Percentiles rank a stretch among this genome's conserved stretches.
These are phyloP conservation scores for Drosophila hawaiiensis DNA, from an alignment of 2,888 invertebrate species.

Conservation along the genomic window DNA sequence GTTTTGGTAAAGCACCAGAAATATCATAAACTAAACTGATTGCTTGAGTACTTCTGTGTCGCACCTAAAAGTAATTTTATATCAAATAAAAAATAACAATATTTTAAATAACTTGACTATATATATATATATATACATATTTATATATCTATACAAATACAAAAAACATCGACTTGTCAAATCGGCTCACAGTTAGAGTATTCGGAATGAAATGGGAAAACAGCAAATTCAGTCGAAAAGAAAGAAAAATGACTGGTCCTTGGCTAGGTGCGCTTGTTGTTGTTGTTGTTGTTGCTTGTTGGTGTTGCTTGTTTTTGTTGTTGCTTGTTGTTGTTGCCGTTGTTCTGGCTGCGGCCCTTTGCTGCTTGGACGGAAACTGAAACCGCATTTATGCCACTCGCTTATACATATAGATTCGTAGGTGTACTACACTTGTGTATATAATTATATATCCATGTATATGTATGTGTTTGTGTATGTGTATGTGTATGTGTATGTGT, in stretches of 20 bases:
- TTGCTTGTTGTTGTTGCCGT: conserved; percentile 12
- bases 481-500: conserved; percentile 4
- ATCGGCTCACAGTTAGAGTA: conserved; percentile 5
- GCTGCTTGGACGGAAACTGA: conserved; percentile 64
- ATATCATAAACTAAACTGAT: not conserved
- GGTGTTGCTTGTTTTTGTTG: conserved; percentile 21
- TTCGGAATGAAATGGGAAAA: conserved; percentile 8
- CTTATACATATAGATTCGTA: conserved; percentile 8
- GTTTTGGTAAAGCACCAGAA: not conserved
- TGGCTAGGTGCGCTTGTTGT: conserved; percentile 50
- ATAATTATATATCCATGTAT: conserved; percentile 18
- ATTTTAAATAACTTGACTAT: not conserved
- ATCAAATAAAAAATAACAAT: not conserved
- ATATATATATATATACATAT: not conserved
- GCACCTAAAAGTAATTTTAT: not conserved
- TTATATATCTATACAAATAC: not conserved
- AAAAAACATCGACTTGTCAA: not conserved
- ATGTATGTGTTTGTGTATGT: conserved; percentile 3
- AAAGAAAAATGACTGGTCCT: conserved; percentile 52
- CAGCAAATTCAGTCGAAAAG: conserved; percentile 24
- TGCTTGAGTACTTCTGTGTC: not conserved
- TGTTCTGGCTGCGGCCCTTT: conserved; percentile 46
- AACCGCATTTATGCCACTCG: conserved; percentile 65
- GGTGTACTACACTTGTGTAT: conserved; percentile 5
- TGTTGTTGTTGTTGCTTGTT: conserved; percentile 39